phyloP scores from a whole-genome alignment of 2,797 vertebrate genomes.

The Gallinago stenura region DNA sequence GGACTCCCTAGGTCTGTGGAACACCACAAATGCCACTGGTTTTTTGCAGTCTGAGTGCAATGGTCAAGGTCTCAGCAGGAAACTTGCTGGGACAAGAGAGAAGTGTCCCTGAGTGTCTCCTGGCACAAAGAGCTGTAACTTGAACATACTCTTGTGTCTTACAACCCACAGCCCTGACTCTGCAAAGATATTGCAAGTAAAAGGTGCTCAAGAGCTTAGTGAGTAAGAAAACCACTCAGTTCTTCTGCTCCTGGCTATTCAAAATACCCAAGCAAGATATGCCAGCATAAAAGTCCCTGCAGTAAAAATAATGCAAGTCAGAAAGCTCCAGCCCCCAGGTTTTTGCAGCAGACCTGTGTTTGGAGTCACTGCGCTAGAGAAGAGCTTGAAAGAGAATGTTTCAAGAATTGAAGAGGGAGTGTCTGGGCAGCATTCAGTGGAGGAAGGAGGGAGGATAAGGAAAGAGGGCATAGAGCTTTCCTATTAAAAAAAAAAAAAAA shows the following conservation, averaged over 20 bases:
- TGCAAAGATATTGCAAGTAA: not conserved
- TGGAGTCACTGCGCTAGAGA: not conserved
- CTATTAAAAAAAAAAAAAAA: not conserved
- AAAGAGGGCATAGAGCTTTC: not conserved
- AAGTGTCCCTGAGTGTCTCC: not conserved
- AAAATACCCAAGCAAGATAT: not conserved
- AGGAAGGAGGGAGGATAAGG: not conserved
- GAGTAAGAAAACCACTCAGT: not conserved
- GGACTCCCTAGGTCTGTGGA: not conserved
- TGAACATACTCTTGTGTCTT: not conserved
- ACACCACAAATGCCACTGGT: not conserved
- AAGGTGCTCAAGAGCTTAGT: not conserved
- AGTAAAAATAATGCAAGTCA: not conserved
- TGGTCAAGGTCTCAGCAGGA: not conserved
- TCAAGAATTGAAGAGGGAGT: not conserved
- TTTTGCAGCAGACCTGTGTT: not conserved
- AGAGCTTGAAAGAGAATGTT: not conserved
- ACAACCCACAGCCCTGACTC: not conserved
- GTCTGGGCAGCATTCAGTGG: not conserved
- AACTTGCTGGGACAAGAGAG: not conserved
- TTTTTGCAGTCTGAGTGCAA: not conserved
- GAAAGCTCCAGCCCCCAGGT: not conserved
- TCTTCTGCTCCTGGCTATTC: not conserved
- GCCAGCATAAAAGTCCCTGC: not conserved
- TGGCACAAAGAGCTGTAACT: not conserved